These are phyloP conservation scores for Mamestra brassicae DNA, from an alignment of 2,888 invertebrate species.

Conservation along the genomic window DNA sequence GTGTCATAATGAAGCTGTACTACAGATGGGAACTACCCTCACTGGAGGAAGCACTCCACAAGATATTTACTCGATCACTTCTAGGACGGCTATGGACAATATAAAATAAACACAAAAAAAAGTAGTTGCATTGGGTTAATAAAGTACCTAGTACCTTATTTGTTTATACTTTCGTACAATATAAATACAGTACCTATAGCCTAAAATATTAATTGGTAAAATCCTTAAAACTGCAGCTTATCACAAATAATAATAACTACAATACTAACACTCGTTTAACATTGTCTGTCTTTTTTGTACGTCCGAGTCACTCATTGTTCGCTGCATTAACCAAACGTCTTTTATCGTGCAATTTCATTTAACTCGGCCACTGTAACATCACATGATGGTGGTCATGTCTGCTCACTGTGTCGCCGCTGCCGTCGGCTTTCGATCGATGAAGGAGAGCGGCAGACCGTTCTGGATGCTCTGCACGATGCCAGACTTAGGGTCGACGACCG, in stretches of 20 bases:
- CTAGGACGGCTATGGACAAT: too few relatives aligned
- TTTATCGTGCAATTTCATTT: not conserved
- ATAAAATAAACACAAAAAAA: too few relatives aligned
- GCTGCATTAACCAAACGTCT: not conserved
- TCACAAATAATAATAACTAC: not conserved
- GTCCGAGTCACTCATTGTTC: not conserved
- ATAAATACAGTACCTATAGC: too few relatives aligned
- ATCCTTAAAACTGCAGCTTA: not conserved
- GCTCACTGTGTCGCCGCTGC: not conserved
- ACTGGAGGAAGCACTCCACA: too few relatives aligned
- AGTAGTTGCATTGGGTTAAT: too few relatives aligned
- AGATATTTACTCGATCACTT: too few relatives aligned
- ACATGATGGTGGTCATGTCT: not conserved
- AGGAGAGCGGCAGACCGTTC: conserved; percentile 77
- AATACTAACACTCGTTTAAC: not conserved
- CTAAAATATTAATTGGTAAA: too few relatives aligned
- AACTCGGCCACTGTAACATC: not conserved
- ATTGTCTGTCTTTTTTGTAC: too few relatives aligned
- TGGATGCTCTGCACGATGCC: conserved; percentile 75
- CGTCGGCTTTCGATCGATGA: conserved; percentile 51
- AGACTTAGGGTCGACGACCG: conserved; percentile 73
- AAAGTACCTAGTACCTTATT: too few relatives aligned
- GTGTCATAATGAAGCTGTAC: too few relatives aligned
- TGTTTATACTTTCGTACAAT: too few relatives aligned
- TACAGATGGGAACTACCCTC: too few relatives aligned